Evolutionary conservation across 1,140 invertebrate genomes (phyloP), one percentile per base, ranked within the genome.

Genomic region (Cydia pomonella): DNA sequence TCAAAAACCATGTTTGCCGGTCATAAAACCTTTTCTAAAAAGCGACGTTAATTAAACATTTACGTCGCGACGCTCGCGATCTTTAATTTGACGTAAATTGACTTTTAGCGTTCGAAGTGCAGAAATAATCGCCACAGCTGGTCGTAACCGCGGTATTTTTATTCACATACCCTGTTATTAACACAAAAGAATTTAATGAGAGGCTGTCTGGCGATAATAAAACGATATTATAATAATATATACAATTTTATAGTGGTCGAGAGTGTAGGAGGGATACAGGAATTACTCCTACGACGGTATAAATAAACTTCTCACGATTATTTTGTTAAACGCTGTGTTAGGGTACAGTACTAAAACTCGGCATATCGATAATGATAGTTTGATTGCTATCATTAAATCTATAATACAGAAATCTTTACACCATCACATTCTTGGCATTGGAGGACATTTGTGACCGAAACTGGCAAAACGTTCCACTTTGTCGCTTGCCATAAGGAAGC

Each of bases 151-250:
- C 33, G 33, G 59, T 59, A 23, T 63, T 72, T 76, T 74, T 76
- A 76, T 74, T 76, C 44, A n/a, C 74, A 73, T 66, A 59, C 63
- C 21, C 76, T 72, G 71, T 76, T 79, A 79, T 79, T 79, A 79
- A 79, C 75, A 77, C 78, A 79, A 79, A 79, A 75, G 79, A 80
- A 80, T 82, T 79, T 82, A 80, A 79, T 79, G 79, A 82, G 77
- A 75, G 75, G 75, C 73, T 73, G 77, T 50, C 50, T 73, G 73
- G 62, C 74, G 63, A 75, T 80, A 82, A 82, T 80, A 80, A 79
- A 79, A 76, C 75, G 77, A 80, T 80, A 82, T 80, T 78, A 78
- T 82, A 82, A 79, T 82, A 78, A 80, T 79, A 82, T 38, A 16
- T 69, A 33, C 64, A 18, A 18, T 41, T 69, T 69, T 18, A 69